Percentiles rank a stretch among this genome's conserved stretches.
phyloP scores from a whole-genome alignment of 2,113 vertebrate species.

The Callospermophilus lateralis region DNA sequence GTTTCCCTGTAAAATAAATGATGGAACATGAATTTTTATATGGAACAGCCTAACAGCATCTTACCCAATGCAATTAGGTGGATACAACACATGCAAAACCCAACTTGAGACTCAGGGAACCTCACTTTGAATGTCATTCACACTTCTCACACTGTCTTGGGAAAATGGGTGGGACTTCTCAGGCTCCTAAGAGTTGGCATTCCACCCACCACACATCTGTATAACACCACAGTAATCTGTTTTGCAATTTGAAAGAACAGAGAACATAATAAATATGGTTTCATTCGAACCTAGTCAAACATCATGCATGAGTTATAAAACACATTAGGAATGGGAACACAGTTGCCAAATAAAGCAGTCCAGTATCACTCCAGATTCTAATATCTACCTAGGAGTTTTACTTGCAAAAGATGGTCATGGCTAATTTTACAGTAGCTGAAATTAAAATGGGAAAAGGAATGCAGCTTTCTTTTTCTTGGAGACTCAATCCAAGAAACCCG shows the following conservation, averaged over 20 bases:
- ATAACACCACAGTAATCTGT: conserved; percentile 67
- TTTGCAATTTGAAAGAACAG: conserved; percentile 69
- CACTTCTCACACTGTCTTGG: background rate
- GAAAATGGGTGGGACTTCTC: conserved; percentile 19
- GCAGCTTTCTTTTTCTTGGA: conserved; percentile 55
- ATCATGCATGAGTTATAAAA: conserved; percentile 70
- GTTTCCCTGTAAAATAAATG: conserved; percentile 87
- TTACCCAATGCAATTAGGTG: background rate
- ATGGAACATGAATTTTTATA: conserved; percentile 41
- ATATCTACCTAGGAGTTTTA: conserved; percentile 13
- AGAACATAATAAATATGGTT: conserved; percentile 74
- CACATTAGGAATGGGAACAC: conserved; percentile 43
- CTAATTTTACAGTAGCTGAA: conserved; percentile 75
- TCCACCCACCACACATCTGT: conserved; percentile 59
- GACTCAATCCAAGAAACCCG: conserved; percentile 51
- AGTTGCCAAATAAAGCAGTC: conserved; percentile 43
- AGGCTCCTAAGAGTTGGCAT: conserved; percentile 48
- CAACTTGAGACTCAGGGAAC: background rate
- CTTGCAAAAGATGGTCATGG: conserved; percentile 66
- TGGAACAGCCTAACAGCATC: background rate
- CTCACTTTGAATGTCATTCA: conserved; percentile 38
- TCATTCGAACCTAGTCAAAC: conserved; percentile 54
- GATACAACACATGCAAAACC: background rate
- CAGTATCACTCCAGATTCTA: background rate
- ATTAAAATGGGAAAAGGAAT: conserved; percentile 63